Base-by-base conservation (phyloP, 2,797 vertebrate species). In the Amblyraja radiata region DNA sequence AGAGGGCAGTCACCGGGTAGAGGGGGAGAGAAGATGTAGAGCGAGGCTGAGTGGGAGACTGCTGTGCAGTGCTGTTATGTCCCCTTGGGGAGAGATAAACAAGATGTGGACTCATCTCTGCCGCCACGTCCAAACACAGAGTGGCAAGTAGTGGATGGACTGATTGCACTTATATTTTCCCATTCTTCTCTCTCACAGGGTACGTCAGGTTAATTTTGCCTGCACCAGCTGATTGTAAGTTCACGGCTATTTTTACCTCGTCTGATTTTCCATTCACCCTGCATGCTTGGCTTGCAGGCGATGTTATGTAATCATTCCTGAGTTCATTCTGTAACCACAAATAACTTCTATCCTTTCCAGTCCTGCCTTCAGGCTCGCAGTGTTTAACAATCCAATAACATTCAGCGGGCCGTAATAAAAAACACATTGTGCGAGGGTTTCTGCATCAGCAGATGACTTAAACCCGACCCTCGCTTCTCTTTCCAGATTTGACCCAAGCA, bases 241-340 rank as follows among this genome's bases (percentile, higher is more conserved):
- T 71, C 88, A 73, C 46, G 23, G 88, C 88, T 91, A 91, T 91
- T 91, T 91, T 91, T 91, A 68, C 68, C 36, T 91, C 88, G 5
- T 91, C 68, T 39, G 18, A 91, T 74, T 73, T 91, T 54, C 88
- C 16, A 32, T 86, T 32, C 65, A 39, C 32, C 68, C 32, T 90
- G 71, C 88, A 90, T 13, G 68, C 88, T 91, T 73, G 32, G 88
- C 88, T 39, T 68, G 65, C 32, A n/a, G 10, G 23, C 32, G 65
- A 73, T 90, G 6, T n/a, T 39, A 74, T 73, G 36, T 39, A 91
- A 91, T 71, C 23, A 74, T 91, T 91, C 36, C 68, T 39, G 10
- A 5, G 88, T 91, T 39, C 88, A 39, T 32, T 1, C 68, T 28
- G 23, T 74, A 71, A 36, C 11, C 65, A 9, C 63, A 68, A n/a